phyloP scores from a whole-genome alignment of 1,140 invertebrate genomes.

The Ceratosolen solmsi region DNA sequence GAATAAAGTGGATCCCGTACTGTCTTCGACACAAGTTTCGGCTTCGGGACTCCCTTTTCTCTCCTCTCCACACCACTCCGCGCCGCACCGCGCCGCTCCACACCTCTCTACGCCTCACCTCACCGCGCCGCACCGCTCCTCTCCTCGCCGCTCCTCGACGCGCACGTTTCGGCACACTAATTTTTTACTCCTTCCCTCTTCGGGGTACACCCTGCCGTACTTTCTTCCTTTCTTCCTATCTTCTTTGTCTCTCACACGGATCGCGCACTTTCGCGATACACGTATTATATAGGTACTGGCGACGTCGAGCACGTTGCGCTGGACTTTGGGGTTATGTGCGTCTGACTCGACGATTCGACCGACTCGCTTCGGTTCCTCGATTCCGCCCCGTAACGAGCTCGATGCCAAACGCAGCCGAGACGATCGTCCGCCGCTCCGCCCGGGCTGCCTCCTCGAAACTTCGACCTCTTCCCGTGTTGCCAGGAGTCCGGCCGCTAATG shows the following conservation, averaged over 20 bases:
- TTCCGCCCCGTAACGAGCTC: not conserved
- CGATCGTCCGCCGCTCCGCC: not conserved
- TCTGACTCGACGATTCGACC: conserved; percentile 13
- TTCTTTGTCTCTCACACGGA: not conserved
- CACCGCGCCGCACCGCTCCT: too few species aligned
- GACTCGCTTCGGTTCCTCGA: not conserved
- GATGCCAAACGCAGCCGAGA: not conserved
- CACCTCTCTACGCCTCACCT: too few species aligned
- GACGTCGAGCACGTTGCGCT: conserved; percentile 35
- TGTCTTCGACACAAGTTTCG: not conserved
- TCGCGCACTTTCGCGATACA: too few species aligned
- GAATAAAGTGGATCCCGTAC: not conserved
- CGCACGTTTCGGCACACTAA: conserved; percentile 27
- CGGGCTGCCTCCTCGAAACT: not conserved
- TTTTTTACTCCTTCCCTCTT: not conserved
- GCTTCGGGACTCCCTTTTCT: not conserved
- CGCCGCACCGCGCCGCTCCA: too few species aligned
- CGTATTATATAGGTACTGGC: too few species aligned
- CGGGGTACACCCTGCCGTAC: not conserved
- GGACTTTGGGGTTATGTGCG: conserved; percentile 41
- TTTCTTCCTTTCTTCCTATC: not conserved
- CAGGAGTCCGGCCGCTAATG: not conserved
- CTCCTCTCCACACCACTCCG: not conserved
- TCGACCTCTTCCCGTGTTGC: not conserved
- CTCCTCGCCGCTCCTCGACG: not conserved